Evolutionary conservation across 2,888 invertebrate genomes (phyloP), one percentile per base, ranked within the genome.

Genomic region (Stegana nigrithorax): DNA sequence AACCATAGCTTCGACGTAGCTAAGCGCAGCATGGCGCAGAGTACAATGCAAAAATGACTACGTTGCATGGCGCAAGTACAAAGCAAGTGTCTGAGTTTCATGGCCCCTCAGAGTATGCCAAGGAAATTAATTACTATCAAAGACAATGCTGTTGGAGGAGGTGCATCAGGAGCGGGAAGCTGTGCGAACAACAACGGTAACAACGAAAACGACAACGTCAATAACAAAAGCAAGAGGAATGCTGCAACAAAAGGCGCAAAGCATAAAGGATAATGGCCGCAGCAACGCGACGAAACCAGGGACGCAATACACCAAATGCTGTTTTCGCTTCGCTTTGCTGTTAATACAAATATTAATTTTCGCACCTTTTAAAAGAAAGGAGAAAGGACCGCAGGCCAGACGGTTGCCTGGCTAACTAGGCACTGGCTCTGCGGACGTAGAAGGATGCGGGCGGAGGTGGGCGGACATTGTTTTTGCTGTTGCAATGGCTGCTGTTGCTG

Each of bases 261-360:
- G 39, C 32, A 17, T 10, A n/a, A 8, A n/a, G 39, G 14, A 14
- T 17, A 39, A 17, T 6, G 6, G 39, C 5, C n/a, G 39, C 44
- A 44, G 17, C 17, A 44, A 17, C n/a, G 14, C 50, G 27, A 51
- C 14, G 14, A 51, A 12, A 36, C 32, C 17, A 55, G 12, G 19
- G 19, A 29, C 12, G 53, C 53, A 32, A 55, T 19, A 36, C 53
- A 55, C 53, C 32, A 55, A 55, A 55, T 56, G 32, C 29, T 27
- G 32, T 59, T 36, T 26, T 47, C 60, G 29, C 27, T 44, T 19
- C 62, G 21, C 36, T 53, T 50, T 36, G 32, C 50, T 44, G 59
- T n/a, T 56, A 27, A 50, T 59, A 67, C 64, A 78, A 73, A 73
- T 78, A 76, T 80, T 76, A 73, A 75, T 73, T 72, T 76, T 78